Conservation (phyloP, 2,113 vertebrate species). For the Sphaerodactylus townsendi region DNA sequence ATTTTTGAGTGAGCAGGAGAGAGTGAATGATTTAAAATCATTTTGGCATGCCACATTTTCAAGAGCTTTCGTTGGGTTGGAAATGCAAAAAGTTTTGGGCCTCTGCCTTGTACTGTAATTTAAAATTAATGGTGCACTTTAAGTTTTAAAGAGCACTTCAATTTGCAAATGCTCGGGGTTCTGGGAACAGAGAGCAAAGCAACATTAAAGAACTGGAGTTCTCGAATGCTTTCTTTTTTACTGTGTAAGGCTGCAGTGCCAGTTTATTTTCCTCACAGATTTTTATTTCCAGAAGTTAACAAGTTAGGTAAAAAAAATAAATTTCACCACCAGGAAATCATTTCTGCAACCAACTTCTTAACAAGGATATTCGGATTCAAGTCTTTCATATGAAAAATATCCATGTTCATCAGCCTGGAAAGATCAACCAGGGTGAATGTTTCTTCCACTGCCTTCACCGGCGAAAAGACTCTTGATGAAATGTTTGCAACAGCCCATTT, state of each 20-base stretch:
- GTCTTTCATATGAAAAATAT: not conserved
- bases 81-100: conserved; percentile 49
- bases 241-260: not conserved
- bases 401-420: not conserved
- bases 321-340: conserved; percentile 14
- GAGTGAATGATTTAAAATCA: conserved; percentile 53
- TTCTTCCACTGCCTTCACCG: not conserved
- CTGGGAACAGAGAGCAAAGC: conserved; percentile 36
- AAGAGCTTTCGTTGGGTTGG: conserved; percentile 56
- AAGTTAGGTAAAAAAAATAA: not conserved
- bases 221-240: conserved; percentile 25
- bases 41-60: conserved; percentile 47
- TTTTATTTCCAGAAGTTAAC: not conserved
- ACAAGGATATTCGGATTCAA: not conserved
- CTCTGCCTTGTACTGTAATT: conserved; percentile 53
- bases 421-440: not conserved
- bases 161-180: conserved; percentile 61
- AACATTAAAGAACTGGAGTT: conserved; percentile 49
- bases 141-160: conserved; percentile 68
- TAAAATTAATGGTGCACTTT: conserved; percentile 68
- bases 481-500: not conserved
- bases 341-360: not conserved
- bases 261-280: not conserved
- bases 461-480: not conserved
- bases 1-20: conserved; percentile 37